A percentile compares a stretch with the other conserved stretches of the same genome.
Evolutionary conservation across 2,113 vertebrate species (phyloP).

Genomic region (Tetrao urogallus): DNA sequence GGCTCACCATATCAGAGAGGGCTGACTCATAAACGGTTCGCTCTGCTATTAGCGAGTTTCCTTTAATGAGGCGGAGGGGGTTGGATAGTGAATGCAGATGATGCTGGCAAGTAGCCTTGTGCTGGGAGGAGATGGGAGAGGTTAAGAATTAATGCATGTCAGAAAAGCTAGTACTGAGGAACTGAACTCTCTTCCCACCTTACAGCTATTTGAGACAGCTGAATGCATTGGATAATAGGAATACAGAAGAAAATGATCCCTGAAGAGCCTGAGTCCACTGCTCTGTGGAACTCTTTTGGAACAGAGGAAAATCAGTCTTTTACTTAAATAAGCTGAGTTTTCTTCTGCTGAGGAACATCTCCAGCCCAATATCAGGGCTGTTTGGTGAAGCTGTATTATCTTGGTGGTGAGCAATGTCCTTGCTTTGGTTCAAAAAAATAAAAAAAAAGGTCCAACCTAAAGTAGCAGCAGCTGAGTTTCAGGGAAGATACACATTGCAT

Average conservation of each 20-base stretch:
- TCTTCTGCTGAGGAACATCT: neutral
- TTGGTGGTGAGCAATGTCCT: neutral
- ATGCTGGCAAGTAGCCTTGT: neutral
- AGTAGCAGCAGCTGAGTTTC: neutral
- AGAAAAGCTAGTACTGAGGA: neutral
- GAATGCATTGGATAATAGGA: neutral
- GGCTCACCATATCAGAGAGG: rapidly evolving
- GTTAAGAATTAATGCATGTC: neutral
- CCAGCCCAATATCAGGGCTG: neutral
- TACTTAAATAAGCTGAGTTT: neutral
- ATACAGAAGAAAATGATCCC: neutral
- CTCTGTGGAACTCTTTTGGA: neutral
- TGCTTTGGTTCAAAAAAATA: neutral
- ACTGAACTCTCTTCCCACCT: neutral
- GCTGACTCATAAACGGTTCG: rapidly evolving
- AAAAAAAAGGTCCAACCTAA: neutral
- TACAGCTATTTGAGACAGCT: neutral
- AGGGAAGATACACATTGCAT: rapidly evolving
- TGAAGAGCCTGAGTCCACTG: neutral
- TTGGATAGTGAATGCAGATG: neutral
- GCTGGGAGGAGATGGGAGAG: neutral
- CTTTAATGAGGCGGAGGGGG: neutral
- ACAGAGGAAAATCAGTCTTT: neutral
- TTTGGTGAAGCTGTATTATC: neutral
- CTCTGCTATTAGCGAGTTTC: neutral